A percentile compares a stretch with the other conserved stretches of the same genome.
Evolutionary conservation across 2,888 invertebrate species (phyloP).

Genomic region (Mesorhabditis spiculigera): DNA sequence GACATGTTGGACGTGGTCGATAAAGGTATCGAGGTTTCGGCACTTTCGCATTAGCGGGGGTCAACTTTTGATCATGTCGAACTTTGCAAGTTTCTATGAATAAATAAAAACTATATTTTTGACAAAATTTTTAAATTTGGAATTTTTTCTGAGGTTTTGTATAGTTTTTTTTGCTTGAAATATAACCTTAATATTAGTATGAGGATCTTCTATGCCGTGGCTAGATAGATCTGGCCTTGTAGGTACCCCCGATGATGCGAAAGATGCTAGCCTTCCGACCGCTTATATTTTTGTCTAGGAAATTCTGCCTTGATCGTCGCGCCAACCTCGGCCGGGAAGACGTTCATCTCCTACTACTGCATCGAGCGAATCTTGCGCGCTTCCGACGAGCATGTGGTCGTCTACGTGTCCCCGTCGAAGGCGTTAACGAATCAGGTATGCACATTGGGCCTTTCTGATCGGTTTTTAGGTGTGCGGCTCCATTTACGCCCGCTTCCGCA

Average conservation of each 20-base stretch:
- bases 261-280: no score
- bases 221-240: no score
- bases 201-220: no score
- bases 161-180: no score
- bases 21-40: conserved; percentile 24
- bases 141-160: no score
- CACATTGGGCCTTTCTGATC: neutral
- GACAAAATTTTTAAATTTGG: no score
- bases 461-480: conserved; percentile 50
- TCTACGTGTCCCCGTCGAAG: conserved; percentile 60
- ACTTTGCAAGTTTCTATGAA: no score
- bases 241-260: no score
- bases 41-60: no score
- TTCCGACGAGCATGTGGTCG: conserved; percentile 58
- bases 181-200: no score
- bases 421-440: conserved; percentile 56
- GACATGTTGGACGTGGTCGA: conserved; percentile 59
- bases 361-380: conserved; percentile 59
- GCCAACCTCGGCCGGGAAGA: conserved; percentile 61
- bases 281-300: conserved; percentile 20
- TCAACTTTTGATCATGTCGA: neutral
- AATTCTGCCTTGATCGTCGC: conserved; percentile 60
- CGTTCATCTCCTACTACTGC: conserved; percentile 60
- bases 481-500: conserved; percentile 59
- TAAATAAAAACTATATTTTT: no score